Conservation (phyloP, 2,888 invertebrate genomes). For the Trichacis sp. region DNA sequence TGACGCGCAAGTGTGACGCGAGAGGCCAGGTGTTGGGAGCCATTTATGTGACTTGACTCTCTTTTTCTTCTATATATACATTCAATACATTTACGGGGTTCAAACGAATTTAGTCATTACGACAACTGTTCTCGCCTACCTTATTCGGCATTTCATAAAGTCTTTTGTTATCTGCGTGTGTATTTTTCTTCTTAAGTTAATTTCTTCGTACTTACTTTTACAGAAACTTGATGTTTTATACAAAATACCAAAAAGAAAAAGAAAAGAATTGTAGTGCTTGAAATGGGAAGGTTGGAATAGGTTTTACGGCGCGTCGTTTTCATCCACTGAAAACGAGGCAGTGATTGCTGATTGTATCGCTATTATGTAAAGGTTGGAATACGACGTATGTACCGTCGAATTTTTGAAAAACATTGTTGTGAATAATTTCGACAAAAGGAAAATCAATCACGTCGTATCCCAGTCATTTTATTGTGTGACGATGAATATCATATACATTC, state of each 20-base stretch:
- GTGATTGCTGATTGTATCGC: conserved; percentile 49
- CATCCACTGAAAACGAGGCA: conserved; percentile 59
- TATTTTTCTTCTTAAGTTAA: background rate
- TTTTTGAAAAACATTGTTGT: too few relatives aligned
- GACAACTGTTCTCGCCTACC: conserved; percentile 62
- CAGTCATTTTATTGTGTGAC: conserved; percentile 46
- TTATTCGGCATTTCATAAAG: conserved; percentile 16
- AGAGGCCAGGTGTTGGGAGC: conserved; percentile 68
- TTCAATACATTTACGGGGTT: conserved; percentile 47
- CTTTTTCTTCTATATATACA: conserved; percentile 62
- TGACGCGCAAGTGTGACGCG: conserved; percentile 67
- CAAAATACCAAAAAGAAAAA: conserved; percentile 6
- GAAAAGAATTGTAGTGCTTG: conserved; percentile 38
- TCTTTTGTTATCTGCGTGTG: conserved; percentile 6
- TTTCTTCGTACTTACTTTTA: background rate
- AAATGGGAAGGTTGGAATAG: conserved; percentile 62
- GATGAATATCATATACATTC: conserved; percentile 49
- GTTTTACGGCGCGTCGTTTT: conserved; percentile 56
- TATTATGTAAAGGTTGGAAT: conserved; percentile 66
- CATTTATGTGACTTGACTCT: conserved; percentile 67
- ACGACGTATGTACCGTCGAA: conserved; percentile 41
- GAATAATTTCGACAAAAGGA: background rate
- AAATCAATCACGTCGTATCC: conserved; percentile 51
- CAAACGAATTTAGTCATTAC: conserved; percentile 45
- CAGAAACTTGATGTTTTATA: too few relatives aligned